Base-by-base conservation (phyloP, 2,113 vertebrate species). In the Prochilodus magdalenae region DNA sequence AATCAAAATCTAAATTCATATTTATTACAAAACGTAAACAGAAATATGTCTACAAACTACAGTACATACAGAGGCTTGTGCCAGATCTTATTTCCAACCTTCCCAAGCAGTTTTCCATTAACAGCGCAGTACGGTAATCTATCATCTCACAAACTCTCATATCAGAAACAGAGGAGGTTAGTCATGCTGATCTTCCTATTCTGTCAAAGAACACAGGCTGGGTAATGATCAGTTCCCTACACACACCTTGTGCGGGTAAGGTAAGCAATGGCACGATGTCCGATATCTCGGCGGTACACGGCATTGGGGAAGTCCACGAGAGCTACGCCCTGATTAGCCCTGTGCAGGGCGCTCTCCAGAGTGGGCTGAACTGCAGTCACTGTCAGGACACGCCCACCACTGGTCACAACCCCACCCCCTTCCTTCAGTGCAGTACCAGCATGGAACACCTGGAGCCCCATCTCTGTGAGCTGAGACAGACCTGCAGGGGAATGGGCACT, bases 401-500 rank as follows among this genome's bases (percentile, higher is more conserved):
- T 97, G 69, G 96, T 97, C 15, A 97, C 91, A 78, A 98, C 92
- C 33, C 73, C 91, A 55, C 72, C 91, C 36, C 93, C 95, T 0
- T 95, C 94, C 79, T 93, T 94, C 24, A 96, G 87, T 2, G 93
- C 83, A 0, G 98, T 99, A 73, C 97, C 97, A 0, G 97, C 97
- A 1, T 99, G 98, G 91, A 99, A 99, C 26, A 99, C 96, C 89
- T 96, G 93, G 78, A 98, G 80, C 3, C 95, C 97, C 74, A 90
- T 91, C 5, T 95, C 92, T 76, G 89, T 88, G 27, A 94, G 93
- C 86, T 92, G 90, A 0, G 94, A 85, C 69, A 99, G 86, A 33
- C 96, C 97, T 99, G 82, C 30, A 36, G 74, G 36, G 24, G 73
- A 18, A 24, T 7, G 44, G 14, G 15, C 27, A 27, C 53, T n/a